A percentile compares a stretch with the other conserved stretches of the same genome.
phyloP scores from a whole-genome alignment of 2,888 invertebrate species.

The Desoria tigrina region DNA sequence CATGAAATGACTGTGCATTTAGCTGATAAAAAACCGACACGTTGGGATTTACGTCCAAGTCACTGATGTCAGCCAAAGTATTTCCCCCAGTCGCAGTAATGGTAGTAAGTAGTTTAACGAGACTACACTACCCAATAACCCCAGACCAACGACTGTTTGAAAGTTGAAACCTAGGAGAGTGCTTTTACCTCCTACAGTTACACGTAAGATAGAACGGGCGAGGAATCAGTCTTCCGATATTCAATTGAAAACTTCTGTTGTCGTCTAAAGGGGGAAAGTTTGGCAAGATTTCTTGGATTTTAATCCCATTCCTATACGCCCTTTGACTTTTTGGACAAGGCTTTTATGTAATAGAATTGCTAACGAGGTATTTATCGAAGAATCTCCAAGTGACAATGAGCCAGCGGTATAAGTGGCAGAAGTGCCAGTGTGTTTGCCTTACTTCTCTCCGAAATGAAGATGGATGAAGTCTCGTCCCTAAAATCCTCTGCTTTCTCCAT shows the following conservation, averaged over 20 bases:
- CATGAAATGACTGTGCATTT: too few species aligned
- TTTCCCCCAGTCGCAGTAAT: too few species aligned
- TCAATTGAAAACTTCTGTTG: constrained; percentile 4
- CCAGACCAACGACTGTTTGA: too few species aligned
- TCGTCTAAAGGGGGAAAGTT: neutral
- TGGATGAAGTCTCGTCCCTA: neutral
- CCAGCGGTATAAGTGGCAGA: neutral
- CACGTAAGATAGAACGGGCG: too few species aligned
- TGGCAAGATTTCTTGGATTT: neutral
- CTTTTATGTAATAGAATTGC: constrained; percentile 11
- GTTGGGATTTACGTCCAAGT: too few species aligned
- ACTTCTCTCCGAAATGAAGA: constrained; percentile 1
- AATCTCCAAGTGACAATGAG: constrained; percentile 6
- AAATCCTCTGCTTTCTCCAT: too few species aligned
- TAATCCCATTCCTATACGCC: constrained; percentile 1
- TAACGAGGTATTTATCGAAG: constrained; percentile 11
- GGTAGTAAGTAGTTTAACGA: too few species aligned
- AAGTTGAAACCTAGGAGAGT: too few species aligned
- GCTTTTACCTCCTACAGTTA: too few species aligned
- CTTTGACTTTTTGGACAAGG: neutral
- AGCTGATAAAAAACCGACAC: too few species aligned
- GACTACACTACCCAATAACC: too few species aligned
- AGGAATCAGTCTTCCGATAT: neutral
- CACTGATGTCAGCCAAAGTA: too few species aligned
- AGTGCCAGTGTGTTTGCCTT: neutral